A percentile compares a stretch with the other conserved stretches of the same genome.
Conservation (phyloP, 2,113 vertebrate species). For the Anolis sagrei region DNA sequence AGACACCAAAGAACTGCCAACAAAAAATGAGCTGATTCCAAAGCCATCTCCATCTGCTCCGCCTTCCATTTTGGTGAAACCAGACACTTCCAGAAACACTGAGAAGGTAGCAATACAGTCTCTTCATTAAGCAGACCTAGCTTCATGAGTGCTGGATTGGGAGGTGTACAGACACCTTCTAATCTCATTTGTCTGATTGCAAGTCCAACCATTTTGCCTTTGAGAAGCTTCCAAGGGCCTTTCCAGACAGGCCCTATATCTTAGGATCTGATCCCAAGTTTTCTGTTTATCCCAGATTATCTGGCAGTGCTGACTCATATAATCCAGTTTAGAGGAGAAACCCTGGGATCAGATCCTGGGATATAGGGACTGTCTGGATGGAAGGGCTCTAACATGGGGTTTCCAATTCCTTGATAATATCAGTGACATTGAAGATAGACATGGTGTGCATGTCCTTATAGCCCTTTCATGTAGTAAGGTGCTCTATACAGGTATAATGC, state of each 20-base stretch:
- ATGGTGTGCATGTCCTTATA: neutral
- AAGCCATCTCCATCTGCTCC: constrained; percentile 76
- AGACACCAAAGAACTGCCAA: constrained; percentile 75
- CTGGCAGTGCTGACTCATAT: too few relatives aligned
- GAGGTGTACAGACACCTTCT: neutral
- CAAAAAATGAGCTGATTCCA: constrained; percentile 72
- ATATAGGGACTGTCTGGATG: too few relatives aligned
- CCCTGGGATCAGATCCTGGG: too few relatives aligned
- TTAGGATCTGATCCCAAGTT: too few relatives aligned
- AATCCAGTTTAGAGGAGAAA: too few relatives aligned
- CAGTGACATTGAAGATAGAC: neutral
- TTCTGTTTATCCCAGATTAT: too few relatives aligned
- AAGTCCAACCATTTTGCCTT: too few relatives aligned
- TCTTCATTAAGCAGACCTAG: fast-evolving
- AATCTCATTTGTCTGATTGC: too few relatives aligned
- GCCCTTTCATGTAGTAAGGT: neutral
- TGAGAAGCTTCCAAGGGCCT: too few relatives aligned
- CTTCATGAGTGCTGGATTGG: neutral
- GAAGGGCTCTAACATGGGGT: neutral
- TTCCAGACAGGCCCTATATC: too few relatives aligned
- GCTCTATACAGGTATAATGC: too few relatives aligned
- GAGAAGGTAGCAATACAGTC: constrained; percentile 83
- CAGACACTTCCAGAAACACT: constrained; percentile 83
- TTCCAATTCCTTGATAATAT: neutral
- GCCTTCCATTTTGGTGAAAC: constrained; percentile 92